phyloP scores from a whole-genome alignment of 2,888 invertebrate species.

The Rhyacophila evoluta region DNA sequence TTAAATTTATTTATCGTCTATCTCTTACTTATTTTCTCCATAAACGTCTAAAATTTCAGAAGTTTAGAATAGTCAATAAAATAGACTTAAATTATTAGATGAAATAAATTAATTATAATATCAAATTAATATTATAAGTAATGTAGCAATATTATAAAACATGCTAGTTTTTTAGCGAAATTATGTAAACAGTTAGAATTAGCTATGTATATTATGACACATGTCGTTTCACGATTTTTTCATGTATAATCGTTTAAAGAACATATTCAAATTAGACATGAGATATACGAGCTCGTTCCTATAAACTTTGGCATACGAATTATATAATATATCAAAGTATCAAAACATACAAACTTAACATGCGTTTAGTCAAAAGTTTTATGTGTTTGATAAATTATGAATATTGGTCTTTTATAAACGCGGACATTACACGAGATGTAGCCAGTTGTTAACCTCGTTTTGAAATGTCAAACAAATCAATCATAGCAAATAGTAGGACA shows the following conservation, averaged over 20 bases:
- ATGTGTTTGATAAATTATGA: background rate
- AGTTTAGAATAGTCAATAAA: too few relatives aligned
- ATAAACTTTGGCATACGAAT: background rate
- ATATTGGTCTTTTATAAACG: background rate
- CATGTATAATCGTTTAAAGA: background rate
- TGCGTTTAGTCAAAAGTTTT: background rate
- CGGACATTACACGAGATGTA: background rate
- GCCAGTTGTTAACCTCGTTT: background rate
- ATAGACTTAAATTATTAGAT: too few relatives aligned
- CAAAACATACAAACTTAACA: background rate
- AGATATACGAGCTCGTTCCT: background rate
- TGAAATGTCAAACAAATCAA: background rate
- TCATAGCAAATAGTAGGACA: background rate
- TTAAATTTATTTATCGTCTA: too few relatives aligned
- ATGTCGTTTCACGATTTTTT: background rate
- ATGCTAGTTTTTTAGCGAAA: background rate
- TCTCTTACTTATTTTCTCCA: too few relatives aligned
- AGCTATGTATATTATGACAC: background rate
- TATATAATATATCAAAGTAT: slow-evolving; percentile 2
- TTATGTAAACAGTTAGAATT: background rate
- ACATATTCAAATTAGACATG: background rate
- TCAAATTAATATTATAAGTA: too few relatives aligned
- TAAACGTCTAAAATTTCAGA: too few relatives aligned
- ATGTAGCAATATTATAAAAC: background rate
- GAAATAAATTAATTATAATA: too few relatives aligned